Evolutionary conservation across 2,113 vertebrate genomes (phyloP), one percentile per base, ranked within the genome.

Genomic region (Dicentrarchus labrax): DNA sequence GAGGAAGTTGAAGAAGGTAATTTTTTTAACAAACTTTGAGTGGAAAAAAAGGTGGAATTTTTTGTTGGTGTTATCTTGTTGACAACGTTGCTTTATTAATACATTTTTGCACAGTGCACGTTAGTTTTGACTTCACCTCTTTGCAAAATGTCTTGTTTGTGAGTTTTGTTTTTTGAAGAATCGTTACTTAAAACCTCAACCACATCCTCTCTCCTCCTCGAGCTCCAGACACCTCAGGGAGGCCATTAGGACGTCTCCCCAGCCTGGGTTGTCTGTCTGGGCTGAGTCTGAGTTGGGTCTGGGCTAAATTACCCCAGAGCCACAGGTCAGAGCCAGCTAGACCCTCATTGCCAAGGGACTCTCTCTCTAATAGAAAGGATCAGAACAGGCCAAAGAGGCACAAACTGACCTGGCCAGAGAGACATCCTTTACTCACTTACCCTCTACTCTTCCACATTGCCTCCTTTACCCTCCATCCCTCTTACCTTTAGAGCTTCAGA

Each of bases 301-400:
- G 62, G 86, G 83, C 89, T 93, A 93, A 93, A 93, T 93, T 92
- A 92, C 89, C 90, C 87, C 71, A 76, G 92, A 93, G 91, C 91
- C 83, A 89, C 93, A 93, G 94, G 93, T 94, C 91, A 93, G 86
- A 83, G 73, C 39, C 84, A 86, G 85, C 88, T 61, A 86, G 90
- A 75, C 84, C 89, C 81, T 64, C 17, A 48, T 15, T 69, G 87
- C 86, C 91, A 80, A 64, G 89, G 91, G 93, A 93, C 66, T 69
- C 43, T 57, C 53, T 81, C 75, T 88, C 76, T 92, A 93, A 93
- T 93, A 89, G 90, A 85, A 90, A 79, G 79, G 90, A 94, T 93
- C 91, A 92, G 85, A 92, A 69, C 60, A 78, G 88, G 86, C 90
- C 91, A 89, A 85, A 89, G 88, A 92, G 82, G 69, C 84, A 84